Evolutionary conservation across 2,113 vertebrate genomes (phyloP).

Genomic region (Eulemur rufifrons): DNA sequence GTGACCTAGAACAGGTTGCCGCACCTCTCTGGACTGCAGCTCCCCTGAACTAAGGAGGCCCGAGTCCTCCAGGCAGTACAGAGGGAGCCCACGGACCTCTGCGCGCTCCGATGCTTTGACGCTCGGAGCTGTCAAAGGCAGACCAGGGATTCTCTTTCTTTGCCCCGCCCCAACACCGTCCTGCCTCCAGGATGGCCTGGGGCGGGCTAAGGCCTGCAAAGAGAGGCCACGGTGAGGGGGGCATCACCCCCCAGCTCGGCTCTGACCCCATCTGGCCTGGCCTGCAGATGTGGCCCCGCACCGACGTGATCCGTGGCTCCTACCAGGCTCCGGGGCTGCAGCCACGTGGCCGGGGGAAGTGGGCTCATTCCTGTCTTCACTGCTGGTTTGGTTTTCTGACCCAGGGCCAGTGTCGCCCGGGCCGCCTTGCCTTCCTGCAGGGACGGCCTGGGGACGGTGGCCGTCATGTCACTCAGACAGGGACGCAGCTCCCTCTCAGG

Average conservation of each 20-base stretch:
- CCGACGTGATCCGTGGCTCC: rapidly evolving
- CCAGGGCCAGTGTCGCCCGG: neutral
- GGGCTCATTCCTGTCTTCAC: rapidly evolving
- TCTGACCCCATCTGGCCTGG: neutral
- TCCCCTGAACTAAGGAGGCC: neutral
- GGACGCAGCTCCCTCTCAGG: neutral
- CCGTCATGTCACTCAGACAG: constrained; percentile 15
- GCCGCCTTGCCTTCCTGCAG: neutral
- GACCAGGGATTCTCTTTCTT: neutral
- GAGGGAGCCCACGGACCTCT: neutral
- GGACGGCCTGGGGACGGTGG: neutral
- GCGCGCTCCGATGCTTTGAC: neutral
- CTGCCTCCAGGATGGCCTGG: neutral
- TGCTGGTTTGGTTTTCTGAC: neutral
- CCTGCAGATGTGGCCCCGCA: neutral
- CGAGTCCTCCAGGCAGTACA: neutral
- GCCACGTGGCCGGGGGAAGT: rapidly evolving
- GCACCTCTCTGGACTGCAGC: neutral
- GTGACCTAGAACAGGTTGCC: neutral
- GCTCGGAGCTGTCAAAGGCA: neutral
- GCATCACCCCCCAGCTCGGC: neutral
- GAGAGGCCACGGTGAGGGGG: no score
- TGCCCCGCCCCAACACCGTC: neutral
- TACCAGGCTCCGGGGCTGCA: rapidly evolving
- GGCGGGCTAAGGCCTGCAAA: neutral